Percentiles rank a stretch among this genome's conserved stretches.
Evolutionary conservation across 2,888 invertebrate species (phyloP).

Genomic region (Sarcophaga carnaria): DNA sequence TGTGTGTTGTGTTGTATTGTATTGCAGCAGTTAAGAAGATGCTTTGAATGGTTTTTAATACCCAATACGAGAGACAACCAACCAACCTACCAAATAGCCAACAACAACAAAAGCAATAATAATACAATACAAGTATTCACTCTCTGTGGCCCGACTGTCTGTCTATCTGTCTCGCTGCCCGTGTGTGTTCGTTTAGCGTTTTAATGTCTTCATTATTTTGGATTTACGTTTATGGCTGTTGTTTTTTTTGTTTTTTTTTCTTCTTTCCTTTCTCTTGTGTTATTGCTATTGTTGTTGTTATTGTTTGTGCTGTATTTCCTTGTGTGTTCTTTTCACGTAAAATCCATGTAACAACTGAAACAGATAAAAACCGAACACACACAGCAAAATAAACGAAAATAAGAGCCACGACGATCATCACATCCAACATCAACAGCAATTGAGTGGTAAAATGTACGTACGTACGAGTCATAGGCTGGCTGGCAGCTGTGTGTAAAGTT

Average conservation of each 20-base stretch:
- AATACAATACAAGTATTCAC: conserved; percentile 37
- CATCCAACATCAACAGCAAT: conserved; percentile 26
- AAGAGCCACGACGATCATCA: conserved; percentile 61
- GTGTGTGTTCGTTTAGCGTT: conserved; percentile 68
- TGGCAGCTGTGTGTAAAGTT: conserved; percentile 12
- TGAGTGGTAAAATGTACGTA: conserved; percentile 36
- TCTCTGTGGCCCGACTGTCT: conserved; percentile 56
- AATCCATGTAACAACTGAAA: conserved; percentile 54
- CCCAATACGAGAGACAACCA: conserved; percentile 34
- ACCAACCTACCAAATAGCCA: conserved; percentile 6
- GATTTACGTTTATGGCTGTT: conserved; percentile 68
- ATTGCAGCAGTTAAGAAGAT: conserved; percentile 57
- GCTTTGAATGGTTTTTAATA: conserved; percentile 62
- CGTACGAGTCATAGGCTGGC: conserved; percentile 41
- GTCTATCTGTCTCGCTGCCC: conserved; percentile 60
- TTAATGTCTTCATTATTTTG: conserved; percentile 71
- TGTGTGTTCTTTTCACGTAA: conserved; percentile 61
- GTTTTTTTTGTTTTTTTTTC: conserved; percentile 51
- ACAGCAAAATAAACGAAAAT: conserved; percentile 9
- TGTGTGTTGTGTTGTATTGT: conserved; percentile 7
- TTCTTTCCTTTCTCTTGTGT: conserved; percentile 53
- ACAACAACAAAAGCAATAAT: conserved; percentile 17
- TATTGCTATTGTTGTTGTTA: conserved; percentile 16
- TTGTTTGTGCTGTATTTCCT: conserved; percentile 25
- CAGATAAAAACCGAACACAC: conserved; percentile 15